Conservation (phyloP, 1,140 invertebrate genomes). For the Araneus ventricosus region DNA sequence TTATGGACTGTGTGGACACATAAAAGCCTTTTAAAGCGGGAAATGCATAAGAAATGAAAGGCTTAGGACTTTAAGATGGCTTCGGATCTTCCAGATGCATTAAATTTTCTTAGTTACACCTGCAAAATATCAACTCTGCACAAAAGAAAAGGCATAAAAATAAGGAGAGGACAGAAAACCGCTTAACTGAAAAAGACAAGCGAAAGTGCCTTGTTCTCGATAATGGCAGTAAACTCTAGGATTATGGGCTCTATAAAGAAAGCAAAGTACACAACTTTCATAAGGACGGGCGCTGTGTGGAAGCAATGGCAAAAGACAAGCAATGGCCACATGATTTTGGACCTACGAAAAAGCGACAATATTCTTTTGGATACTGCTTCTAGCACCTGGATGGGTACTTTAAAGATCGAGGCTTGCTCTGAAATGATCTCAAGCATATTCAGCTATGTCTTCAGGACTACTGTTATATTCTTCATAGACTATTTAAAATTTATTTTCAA, state of each 20-base stretch:
- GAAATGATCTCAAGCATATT: not conserved
- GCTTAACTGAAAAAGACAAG: slow-evolving; percentile 44
- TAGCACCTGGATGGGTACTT: not conserved
- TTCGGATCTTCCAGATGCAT: slow-evolving; percentile 66
- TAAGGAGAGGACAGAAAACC: slow-evolving; percentile 44
- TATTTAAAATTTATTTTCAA: too few species aligned
- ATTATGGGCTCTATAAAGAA: slow-evolving; percentile 69
- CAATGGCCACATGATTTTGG: slow-evolving; percentile 32
- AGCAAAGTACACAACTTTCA: slow-evolving; percentile 65
- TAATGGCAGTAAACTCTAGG: slow-evolving; percentile 70
- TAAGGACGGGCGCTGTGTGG: slow-evolving; percentile 21
- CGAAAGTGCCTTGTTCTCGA: slow-evolving; percentile 68
- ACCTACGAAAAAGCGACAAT: not conserved
- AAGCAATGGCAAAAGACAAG: slow-evolving; percentile 38
- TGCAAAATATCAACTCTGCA: slow-evolving; percentile 55
- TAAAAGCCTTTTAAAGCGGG: slow-evolving; percentile 63
- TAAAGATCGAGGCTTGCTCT: not conserved
- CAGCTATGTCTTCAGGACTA: too few species aligned
- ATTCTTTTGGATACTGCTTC: not conserved
- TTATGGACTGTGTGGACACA: slow-evolving; percentile 63
- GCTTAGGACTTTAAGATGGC: slow-evolving; percentile 60
- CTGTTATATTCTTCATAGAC: too few species aligned
- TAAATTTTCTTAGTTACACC: slow-evolving; percentile 74
- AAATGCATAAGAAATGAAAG: slow-evolving; percentile 74
- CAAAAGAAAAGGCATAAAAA: slow-evolving; percentile 69